A percentile compares a stretch with the other conserved stretches of the same genome.
Conservation (phyloP, 2,888 invertebrate genomes). For the Thyatira batis region DNA sequence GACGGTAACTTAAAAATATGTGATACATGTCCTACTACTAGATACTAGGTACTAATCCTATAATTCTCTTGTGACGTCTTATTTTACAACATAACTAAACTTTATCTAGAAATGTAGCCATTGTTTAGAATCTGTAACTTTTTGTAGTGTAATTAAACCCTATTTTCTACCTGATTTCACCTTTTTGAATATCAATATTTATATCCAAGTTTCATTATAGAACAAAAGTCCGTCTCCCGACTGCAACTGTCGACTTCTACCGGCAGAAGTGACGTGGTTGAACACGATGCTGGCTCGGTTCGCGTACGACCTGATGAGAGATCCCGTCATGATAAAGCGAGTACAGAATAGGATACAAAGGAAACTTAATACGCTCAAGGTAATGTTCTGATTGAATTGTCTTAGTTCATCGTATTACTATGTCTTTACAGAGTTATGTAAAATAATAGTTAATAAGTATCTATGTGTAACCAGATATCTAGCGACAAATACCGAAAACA, state of each 20-base stretch:
- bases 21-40: no score
- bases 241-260: slow-evolving; percentile 61
- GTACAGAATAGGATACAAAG: slow-evolving; percentile 91
- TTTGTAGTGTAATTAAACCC: no score
- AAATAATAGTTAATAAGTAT: no score
- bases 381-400: slow-evolving; percentile 49
- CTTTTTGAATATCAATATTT: background rate
- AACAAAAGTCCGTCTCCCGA: slow-evolving; percentile 37
- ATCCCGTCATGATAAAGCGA: slow-evolving; percentile 85
- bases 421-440: no score
- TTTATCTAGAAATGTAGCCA: background rate
- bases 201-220: slow-evolving; percentile 31
- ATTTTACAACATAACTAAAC: background rate
- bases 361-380: slow-evolving; percentile 92
- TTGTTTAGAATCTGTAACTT: background rate
- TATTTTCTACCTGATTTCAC: no score
- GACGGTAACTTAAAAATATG: no score
- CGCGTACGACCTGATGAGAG: slow-evolving; percentile 91
- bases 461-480: no score
- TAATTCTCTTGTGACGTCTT: background rate
- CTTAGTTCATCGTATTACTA: no score
- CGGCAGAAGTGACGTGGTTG: slow-evolving; percentile 85
- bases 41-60: no score
- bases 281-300: slow-evolving; percentile 90
- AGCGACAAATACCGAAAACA: no score